Evolutionary conservation across 2,113 vertebrate genomes (phyloP).

Genomic region (Passer domesticus): DNA sequence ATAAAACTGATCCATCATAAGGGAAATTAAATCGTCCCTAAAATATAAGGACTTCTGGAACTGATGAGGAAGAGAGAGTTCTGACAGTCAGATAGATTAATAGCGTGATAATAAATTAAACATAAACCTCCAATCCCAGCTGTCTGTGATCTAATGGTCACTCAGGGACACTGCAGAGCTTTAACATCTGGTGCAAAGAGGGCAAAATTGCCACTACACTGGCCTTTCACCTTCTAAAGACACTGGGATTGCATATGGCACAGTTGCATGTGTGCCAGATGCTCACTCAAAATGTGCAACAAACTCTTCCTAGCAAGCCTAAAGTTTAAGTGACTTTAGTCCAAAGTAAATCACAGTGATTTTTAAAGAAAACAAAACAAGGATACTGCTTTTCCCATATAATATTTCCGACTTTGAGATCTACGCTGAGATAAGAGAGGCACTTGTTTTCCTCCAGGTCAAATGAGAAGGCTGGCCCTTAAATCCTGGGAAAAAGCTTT

Average conservation of each 20-base stretch:
- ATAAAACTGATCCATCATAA: not conserved
- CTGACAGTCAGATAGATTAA: constrained; percentile 52
- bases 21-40: not conserved
- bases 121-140: constrained; percentile 52
- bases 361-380: not conserved
- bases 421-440: not conserved
- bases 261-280: not conserved
- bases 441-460: not conserved
- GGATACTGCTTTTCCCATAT: not conserved
- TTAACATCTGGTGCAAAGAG: constrained; percentile 66
- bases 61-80: constrained; percentile 14
- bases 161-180: constrained; percentile 45
- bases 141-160: constrained; percentile 56
- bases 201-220: constrained; percentile 62
- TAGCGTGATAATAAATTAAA: constrained; percentile 64
- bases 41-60: constrained; percentile 19
- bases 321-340: not conserved
- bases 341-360: not conserved
- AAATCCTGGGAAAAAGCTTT: constrained; percentile 19
- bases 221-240: constrained; percentile 62
- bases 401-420: not conserved
- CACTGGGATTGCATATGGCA: constrained; percentile 18
- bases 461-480: not conserved
- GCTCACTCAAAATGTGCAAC: not conserved
- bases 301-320: not conserved